Conservation (phyloP, 2,113 vertebrate genomes). For the Serilophus lunatus region DNA sequence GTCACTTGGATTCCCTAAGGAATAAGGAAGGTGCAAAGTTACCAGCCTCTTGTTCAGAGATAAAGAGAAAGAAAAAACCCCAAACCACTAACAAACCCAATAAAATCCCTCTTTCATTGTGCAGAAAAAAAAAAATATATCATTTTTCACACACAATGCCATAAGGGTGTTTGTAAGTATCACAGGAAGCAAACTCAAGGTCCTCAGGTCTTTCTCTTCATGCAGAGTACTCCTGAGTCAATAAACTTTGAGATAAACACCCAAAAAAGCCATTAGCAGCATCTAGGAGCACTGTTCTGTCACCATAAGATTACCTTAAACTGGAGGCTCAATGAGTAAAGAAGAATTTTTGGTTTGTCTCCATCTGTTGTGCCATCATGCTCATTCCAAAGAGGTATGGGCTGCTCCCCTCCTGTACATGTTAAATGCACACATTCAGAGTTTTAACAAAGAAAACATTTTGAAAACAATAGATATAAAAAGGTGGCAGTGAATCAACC, state of each 20-base stretch:
- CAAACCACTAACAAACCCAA: background rate
- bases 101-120: background rate
- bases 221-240: background rate
- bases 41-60: background rate
- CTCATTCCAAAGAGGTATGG: slow-evolving; percentile 98
- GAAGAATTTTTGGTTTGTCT: slow-evolving; percentile 96
- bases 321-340: slow-evolving; percentile 92
- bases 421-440: background rate
- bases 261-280: background rate
- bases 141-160: background rate
- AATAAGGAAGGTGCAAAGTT: background rate
- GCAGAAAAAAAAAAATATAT: background rate
- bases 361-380: slow-evolving; percentile 91
- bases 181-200: background rate
- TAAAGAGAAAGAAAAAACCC: background rate
- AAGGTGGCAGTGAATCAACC: background rate
- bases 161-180: background rate
- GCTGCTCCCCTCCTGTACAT: slow-evolving; percentile 90
- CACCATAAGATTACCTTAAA: slow-evolving; percentile 84
- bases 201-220: background rate
- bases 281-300: background rate
- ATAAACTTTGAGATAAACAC: background rate
- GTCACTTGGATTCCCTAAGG: slow-evolving; percentile 95
- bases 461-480: background rate
- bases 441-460: background rate